A percentile compares a stretch with the other conserved stretches of the same genome.
These are phyloP conservation scores for Vanessa tameamea DNA, from an alignment of 1,140 invertebrate species.

Conservation along the genomic window DNA sequence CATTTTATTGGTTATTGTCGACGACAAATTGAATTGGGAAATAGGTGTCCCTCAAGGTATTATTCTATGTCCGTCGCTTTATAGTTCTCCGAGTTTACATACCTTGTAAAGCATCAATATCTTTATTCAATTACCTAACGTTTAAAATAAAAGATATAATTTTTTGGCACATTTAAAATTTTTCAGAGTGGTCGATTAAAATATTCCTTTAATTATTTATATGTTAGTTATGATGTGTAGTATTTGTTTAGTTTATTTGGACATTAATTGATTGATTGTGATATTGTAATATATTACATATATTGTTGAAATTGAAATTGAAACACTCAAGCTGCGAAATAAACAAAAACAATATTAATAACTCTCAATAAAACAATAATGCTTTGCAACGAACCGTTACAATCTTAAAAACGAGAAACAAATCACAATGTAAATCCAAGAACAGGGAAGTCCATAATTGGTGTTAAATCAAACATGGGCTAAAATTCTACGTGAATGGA, in stretches of 20 bases:
- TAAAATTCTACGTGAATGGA: constrained; percentile 77
- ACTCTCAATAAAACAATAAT: neutral
- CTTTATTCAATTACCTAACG: too few relatives aligned
- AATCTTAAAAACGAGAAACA: constrained; percentile 38
- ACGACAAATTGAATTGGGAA: constrained; percentile 67
- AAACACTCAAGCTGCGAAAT: too few relatives aligned
- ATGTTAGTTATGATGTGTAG: too few relatives aligned
- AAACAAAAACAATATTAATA: too few relatives aligned
- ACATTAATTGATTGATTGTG: too few relatives aligned
- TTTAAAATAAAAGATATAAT: too few relatives aligned
- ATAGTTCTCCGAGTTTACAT: neutral
- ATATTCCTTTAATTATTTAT: too few relatives aligned
- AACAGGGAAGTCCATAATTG: constrained; percentile 78
- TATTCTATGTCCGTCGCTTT: constrained; percentile 7
- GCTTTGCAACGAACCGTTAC: neutral
- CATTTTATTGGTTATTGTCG: constrained; percentile 76
- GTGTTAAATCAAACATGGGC: constrained; percentile 78
- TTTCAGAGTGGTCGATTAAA: too few relatives aligned
- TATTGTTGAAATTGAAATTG: too few relatives aligned
- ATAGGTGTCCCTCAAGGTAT: constrained; percentile 55
- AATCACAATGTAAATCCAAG: constrained; percentile 52
- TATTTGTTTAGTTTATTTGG: too few relatives aligned
- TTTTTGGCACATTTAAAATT: too few relatives aligned
- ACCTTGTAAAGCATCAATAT: neutral
- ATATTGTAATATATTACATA: too few relatives aligned